Conservation (phyloP, 2,888 invertebrate species). For the Nephrotoma guestfalica region DNA sequence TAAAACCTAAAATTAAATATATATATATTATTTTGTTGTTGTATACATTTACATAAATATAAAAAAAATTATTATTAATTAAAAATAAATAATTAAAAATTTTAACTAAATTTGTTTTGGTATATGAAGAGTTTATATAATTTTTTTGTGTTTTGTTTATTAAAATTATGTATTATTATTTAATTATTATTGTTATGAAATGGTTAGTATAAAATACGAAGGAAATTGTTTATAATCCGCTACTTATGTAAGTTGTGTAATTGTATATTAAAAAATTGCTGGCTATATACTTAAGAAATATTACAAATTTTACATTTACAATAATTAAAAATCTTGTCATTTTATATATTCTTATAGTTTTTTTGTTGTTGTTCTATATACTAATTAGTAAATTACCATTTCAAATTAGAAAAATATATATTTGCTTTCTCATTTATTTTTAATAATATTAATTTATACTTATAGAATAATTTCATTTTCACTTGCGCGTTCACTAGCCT, state of each 20-base stretch:
- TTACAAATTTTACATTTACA: not conserved
- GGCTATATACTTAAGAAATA: not conserved
- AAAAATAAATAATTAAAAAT: not conserved
- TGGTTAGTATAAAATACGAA: not conserved
- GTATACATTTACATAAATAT: not conserved
- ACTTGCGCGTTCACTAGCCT: not conserved
- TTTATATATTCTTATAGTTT: not conserved
- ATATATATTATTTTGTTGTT: not conserved
- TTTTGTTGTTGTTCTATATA: not conserved
- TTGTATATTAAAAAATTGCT: not conserved
- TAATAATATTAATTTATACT: not conserved
- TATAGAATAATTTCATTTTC: not conserved
- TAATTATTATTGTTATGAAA: not conserved
- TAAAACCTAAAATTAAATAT: not conserved
- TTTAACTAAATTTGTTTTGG: not conserved
- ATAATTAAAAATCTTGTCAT: not conserved
- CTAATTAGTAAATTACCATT: not conserved
- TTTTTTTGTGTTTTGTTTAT: not conserved
- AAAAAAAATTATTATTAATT: not conserved
- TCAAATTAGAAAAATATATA: not conserved
- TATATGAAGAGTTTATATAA: not conserved
- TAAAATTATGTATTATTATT: not conserved
- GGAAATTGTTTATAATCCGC: not conserved
- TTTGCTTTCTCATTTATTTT: not conserved
- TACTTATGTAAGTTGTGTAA: not conserved